Evolutionary conservation across 2,888 invertebrate species (phyloP).

Genomic region (Caenorhabditis uteleia): DNA sequence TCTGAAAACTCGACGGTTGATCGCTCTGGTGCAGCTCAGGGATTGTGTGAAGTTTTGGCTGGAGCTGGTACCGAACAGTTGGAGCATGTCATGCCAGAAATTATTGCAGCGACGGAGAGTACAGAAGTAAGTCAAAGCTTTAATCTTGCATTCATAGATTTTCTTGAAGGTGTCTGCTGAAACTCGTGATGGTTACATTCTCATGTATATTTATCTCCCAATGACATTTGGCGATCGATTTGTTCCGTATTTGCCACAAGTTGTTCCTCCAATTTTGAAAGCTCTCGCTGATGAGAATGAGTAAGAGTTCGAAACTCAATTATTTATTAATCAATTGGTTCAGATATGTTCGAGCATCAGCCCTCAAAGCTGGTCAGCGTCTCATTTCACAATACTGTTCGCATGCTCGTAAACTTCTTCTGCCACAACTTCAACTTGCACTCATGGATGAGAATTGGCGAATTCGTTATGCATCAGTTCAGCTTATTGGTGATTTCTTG

Average conservation of each 20-base stretch:
- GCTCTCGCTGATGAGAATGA: slow-evolving; percentile 98
- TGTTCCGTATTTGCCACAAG: slow-evolving; percentile 91
- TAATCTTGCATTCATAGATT: too few species aligned
- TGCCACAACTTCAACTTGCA: slow-evolving; percentile 91
- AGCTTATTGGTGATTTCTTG: slow-evolving; percentile 89
- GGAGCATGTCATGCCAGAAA: slow-evolving; percentile 88
- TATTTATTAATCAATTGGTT: neutral
- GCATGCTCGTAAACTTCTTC: slow-evolving; percentile 74
- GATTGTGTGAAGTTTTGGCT: slow-evolving; percentile 79
- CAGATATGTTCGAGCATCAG: slow-evolving; percentile 90
- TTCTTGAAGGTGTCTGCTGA: too few species aligned
- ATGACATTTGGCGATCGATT: slow-evolving; percentile 94
- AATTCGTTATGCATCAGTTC: slow-evolving; percentile 89
- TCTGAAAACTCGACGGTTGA: slow-evolving; percentile 94
- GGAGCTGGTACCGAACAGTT: slow-evolving; percentile 93
- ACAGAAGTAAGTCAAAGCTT: too few species aligned
- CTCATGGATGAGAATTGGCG: slow-evolving; percentile 98
- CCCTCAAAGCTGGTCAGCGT: slow-evolving; percentile 91
- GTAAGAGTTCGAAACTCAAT: slow-evolving; percentile 32
- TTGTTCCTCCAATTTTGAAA: slow-evolving; percentile 94
- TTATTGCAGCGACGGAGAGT: slow-evolving; percentile 66
- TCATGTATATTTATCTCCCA: slow-evolving; percentile 99
- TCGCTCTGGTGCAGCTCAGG: slow-evolving; percentile 91
- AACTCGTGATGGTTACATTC: slow-evolving; percentile 98
- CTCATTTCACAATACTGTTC: slow-evolving; percentile 96